Evolutionary conservation across 2,888 invertebrate species (phyloP).

Genomic region (Lycocerus yunnanus): DNA sequence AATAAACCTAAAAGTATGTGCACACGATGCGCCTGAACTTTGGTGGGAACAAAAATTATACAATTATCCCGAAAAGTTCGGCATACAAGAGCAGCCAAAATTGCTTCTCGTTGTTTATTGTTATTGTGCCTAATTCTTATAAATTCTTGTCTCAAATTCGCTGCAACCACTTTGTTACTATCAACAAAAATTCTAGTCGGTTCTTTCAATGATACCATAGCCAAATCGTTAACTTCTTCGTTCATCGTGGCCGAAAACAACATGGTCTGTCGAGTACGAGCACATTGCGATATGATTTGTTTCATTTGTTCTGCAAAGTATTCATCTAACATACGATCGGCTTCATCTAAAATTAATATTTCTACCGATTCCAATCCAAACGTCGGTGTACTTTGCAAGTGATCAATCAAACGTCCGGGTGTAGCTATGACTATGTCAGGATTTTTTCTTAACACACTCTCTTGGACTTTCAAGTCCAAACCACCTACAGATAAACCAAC

Average conservation of each 20-base stretch:
- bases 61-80: slow-evolving; percentile 90
- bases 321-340: slow-evolving; percentile 94
- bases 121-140: slow-evolving; percentile 87
- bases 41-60: slow-evolving; percentile 96
- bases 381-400: slow-evolving; percentile 91
- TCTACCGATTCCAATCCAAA: slow-evolving; percentile 91
- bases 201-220: slow-evolving; percentile 87
- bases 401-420: slow-evolving; percentile 96
- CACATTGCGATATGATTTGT: slow-evolving; percentile 92
- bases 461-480: slow-evolving; percentile 77
- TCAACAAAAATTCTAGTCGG: slow-evolving; percentile 96
- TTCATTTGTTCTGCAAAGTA: slow-evolving; percentile 99
- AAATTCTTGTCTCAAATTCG: slow-evolving; percentile 95
- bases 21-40: slow-evolving; percentile 91
- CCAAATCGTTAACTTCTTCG: slow-evolving; percentile 94
- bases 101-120: slow-evolving; percentile 90
- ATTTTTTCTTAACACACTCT: slow-evolving; percentile 80
- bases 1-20: slow-evolving; percentile 90
- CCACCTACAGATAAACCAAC: slow-evolving; percentile 87
- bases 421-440: slow-evolving; percentile 97
- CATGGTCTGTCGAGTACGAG: slow-evolving; percentile 91
- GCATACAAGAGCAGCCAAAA: slow-evolving; percentile 80
- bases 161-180: slow-evolving; percentile 93
- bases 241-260: slow-evolving; percentile 99
- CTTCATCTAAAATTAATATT: slow-evolving; percentile 80